phyloP scores from a whole-genome alignment of 2,888 invertebrate species.

The Marronus borbonicus region DNA sequence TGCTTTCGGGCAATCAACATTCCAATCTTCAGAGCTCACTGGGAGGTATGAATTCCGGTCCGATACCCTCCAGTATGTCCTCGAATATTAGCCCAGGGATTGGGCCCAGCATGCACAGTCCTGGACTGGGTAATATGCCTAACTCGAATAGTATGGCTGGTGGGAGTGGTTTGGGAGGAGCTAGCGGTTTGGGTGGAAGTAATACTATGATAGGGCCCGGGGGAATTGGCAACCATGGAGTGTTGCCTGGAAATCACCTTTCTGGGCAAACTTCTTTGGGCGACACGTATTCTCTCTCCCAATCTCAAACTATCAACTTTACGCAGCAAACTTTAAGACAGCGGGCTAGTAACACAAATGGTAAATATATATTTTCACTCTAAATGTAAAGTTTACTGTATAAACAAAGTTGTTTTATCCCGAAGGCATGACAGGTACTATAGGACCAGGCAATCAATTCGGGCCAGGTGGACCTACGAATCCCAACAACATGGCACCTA shows the following conservation, averaged over 20 bases:
- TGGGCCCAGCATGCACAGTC: slow-evolving; percentile 42
- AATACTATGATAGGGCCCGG: slow-evolving; percentile 55
- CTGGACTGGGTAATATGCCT: slow-evolving; percentile 46
- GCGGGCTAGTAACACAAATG: slow-evolving; percentile 68
- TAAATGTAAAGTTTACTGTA: too few relatives aligned
- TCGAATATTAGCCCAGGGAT: slow-evolving; percentile 45
- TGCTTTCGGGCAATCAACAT: slow-evolving; percentile 51
- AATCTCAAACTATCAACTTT: slow-evolving; percentile 90
- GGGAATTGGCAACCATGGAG: slow-evolving; percentile 55
- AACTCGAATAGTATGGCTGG: slow-evolving; percentile 43
- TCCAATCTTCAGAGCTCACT: slow-evolving; percentile 55
- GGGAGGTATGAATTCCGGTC: slow-evolving; percentile 44
- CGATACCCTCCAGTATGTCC: slow-evolving; percentile 30
- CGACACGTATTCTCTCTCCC: slow-evolving; percentile 83
- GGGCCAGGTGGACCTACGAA: slow-evolving; percentile 51
- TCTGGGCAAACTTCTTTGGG: slow-evolving; percentile 68
- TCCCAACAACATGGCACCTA: slow-evolving; percentile 55
- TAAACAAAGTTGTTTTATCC: background rate
- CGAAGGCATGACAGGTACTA: slow-evolving; percentile 57
- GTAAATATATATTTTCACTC: slow-evolving; percentile 54
- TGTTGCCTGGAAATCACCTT: slow-evolving; percentile 57
- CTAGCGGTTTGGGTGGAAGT: slow-evolving; percentile 38
- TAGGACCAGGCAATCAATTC: slow-evolving; percentile 55
- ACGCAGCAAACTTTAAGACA: slow-evolving; percentile 81
- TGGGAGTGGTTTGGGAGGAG: slow-evolving; percentile 37